phyloP scores from a whole-genome alignment of 2,797 vertebrate genomes.

The Thunnus albacares region DNA sequence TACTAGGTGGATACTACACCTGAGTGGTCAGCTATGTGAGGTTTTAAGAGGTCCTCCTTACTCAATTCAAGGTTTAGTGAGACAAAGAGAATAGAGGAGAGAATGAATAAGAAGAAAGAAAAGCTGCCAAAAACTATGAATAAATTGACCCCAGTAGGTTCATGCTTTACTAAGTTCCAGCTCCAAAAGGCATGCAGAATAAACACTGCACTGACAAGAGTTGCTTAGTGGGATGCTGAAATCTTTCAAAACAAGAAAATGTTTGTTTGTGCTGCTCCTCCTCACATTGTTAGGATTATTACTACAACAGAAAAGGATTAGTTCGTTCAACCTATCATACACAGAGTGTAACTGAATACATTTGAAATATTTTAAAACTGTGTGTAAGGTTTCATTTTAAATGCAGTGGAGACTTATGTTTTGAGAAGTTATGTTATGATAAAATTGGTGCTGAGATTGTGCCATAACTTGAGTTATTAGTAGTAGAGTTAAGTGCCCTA shows the following conservation, averaged over 20 bases:
- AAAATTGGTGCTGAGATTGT: too few relatives aligned
- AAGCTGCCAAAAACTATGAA: slow-evolving; percentile 58
- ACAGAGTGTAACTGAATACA: background rate
- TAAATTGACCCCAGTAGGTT: slow-evolving; percentile 49
- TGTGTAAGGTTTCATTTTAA: background rate
- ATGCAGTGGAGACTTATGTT: background rate
- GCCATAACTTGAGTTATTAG: background rate
- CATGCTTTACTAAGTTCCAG: slow-evolving; percentile 34
- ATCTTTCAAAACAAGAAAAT: background rate
- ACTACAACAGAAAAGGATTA: slow-evolving; percentile 25
- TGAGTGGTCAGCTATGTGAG: slow-evolving; percentile 31
- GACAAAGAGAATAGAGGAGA: slow-evolving; percentile 10
- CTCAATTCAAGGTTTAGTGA: background rate
- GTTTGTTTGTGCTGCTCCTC: background rate
- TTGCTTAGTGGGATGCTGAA: slow-evolving; percentile 2
- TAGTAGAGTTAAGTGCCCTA: background rate
- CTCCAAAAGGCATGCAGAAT: slow-evolving; percentile 45
- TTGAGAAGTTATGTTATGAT: too few relatives aligned
- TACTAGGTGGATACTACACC: slow-evolving; percentile 1
- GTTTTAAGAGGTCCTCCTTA: background rate
- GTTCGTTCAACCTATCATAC: slow-evolving; percentile 22
- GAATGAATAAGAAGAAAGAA: slow-evolving; percentile 5
- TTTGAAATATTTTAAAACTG: background rate
- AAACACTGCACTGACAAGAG: slow-evolving; percentile 27
- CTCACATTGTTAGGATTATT: slow-evolving; percentile 14